These are phyloP conservation scores for Dolomedes plantarius DNA, from an alignment of 2,888 invertebrate genomes.

Conservation along the genomic window DNA sequence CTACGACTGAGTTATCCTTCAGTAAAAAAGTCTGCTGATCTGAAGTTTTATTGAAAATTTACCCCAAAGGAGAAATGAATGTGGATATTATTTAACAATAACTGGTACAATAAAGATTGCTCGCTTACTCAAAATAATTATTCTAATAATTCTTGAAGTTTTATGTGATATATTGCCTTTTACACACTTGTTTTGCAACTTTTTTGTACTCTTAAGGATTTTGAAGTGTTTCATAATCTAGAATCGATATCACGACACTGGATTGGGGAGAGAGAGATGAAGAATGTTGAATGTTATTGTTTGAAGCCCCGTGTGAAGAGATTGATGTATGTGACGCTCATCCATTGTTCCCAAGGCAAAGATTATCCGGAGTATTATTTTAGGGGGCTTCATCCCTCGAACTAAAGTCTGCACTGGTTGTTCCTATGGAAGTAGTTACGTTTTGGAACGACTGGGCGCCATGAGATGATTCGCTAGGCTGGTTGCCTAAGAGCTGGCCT, in stretches of 20 bases:
- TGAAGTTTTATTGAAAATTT: too few species aligned
- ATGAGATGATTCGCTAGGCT: neutral
- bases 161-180: neutral
- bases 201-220: conserved; percentile 37
- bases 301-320: neutral
- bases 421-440: neutral
- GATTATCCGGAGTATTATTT: conserved; percentile 1
- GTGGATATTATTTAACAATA: too few species aligned
- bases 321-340: neutral
- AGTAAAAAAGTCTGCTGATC: too few species aligned
- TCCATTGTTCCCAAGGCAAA: neutral
- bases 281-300: conserved; percentile 10
- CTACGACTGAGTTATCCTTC: too few species aligned
- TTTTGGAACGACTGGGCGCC: neutral
- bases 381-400: conserved; percentile 5
- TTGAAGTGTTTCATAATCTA: conserved; percentile 71
- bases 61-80: too few species aligned
- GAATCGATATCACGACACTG: conserved; percentile 69
- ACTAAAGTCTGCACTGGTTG: neutral
- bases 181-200: too few species aligned
- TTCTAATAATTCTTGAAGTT: too few species aligned
- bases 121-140: too few species aligned
- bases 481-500: conserved; percentile 5
- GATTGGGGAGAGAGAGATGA: conserved; percentile 37
- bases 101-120: too few species aligned